Evolutionary conservation across 2,888 invertebrate species (phyloP), one percentile per base, ranked within the genome.

Genomic region (Phalangium opilio): DNA sequence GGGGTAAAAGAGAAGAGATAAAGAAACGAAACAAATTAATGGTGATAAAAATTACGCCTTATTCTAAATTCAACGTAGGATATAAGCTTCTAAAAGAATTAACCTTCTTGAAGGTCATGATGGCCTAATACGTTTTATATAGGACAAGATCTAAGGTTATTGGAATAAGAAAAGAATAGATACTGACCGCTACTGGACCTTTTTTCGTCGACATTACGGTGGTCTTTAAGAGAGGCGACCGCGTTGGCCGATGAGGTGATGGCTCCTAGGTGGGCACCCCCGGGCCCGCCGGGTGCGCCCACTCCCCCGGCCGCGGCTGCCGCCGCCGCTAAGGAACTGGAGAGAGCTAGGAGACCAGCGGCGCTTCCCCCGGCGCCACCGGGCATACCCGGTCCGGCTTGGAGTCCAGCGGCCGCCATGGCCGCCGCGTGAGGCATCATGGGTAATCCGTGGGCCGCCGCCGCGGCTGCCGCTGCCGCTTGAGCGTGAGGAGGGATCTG

Each of bases 111-210:
- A 27, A 27, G 8, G 27, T 27, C 8, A 27, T 27, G 8, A 27
- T 27, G n/a, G n/a, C n/a, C n/a, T n/a, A n/a, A n/a, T n/a, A n/a
- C n/a, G n/a, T n/a, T n/a, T n/a, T n/a, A n/a, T n/a, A n/a, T n/a
- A n/a, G n/a, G n/a, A n/a, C n/a, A n/a, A n/a, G n/a, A n/a, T n/a
- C n/a, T n/a, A n/a, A n/a, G n/a, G n/a, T n/a, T n/a, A n/a, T n/a
- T n/a, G n/a, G n/a, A n/a, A n/a, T 34, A 3, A 34, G 34, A n/a
- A n/a, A 34, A n/a, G 35, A n/a, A 34, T 34, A 39, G 3, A 11
- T 10, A 41, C 53, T 51, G 35, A 57, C 57, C 57, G 21, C 55
- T 56, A 19, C 51, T 52, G 12, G 55, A 54, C 17, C 57, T 47
- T 43, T 57, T 57, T 43, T 54, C 52, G 20, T 57, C 57, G 14